Base-by-base conservation (phyloP, 53 echinoderm and acorn worm genomes). In the Arbacia lixula region DNA sequence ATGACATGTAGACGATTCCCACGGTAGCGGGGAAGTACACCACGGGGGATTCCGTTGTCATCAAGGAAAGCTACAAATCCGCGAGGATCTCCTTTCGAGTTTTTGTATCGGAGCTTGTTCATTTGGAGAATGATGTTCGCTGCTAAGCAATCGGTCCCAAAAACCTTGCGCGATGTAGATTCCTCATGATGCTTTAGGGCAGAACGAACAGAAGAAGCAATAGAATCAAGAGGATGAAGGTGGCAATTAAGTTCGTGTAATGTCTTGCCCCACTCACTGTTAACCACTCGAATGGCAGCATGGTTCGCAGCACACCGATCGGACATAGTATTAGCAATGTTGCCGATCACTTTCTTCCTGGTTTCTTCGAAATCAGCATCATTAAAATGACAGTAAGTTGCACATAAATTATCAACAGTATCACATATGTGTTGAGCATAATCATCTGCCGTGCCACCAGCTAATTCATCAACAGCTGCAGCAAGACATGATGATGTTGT, bases 281-380 rank as follows among this genome's bases (percentile, higher is more conserved):
- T 86, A 2, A 90, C 86, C 46, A 73, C 52, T 20, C 52, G 35
- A 21, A 81, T 83, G 12, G 86, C 74, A 26, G 90, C 82, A 73
- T 90, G 90, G 41, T 90, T 90, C 4, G 84, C 64, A 38, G 91
- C 83, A 66, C 83, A 83, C 12, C 84, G 31, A n/a, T 91, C 91
- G 65, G 38, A 68, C 50, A 91, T 35, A 31, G 84, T 66, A 57
- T 91, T 91, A 9, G 87, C 4, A 68, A 82, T 82, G 82, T 82
- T 82, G 2, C 21, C 27, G 20, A 83, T 83, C 19, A 83, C 5
- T 66, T 66, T 25, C 32, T 83, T 22, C 31, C 83, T 24, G 5
- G 65, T 64, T 19, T 82, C 82, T n/a, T 83, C 66, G 27, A 50
- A 41, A 16, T 66, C n/a, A 40, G 46, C 43, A 9, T 83, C 66